A percentile compares a stretch with the other conserved stretches of the same genome.
Conservation (phyloP, 2,797 vertebrate species). For the Poeciliopsis turneri region DNA sequence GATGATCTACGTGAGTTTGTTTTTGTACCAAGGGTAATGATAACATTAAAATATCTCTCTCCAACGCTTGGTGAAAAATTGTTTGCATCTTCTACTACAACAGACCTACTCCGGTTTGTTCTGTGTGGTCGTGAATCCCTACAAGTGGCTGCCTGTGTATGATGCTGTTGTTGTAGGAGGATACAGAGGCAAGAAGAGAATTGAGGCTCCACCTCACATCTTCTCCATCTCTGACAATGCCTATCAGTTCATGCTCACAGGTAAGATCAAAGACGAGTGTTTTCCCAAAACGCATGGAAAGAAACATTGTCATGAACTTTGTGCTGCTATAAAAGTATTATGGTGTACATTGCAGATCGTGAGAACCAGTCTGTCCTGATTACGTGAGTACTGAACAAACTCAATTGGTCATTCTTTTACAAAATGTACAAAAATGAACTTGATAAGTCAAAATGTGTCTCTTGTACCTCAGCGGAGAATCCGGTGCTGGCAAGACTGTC, state of each 20-base stretch:
- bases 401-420: background rate
- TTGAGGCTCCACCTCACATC: constrained; percentile 80
- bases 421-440: background rate
- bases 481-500: constrained; percentile 73
- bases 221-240: constrained; percentile 86
- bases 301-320: background rate
- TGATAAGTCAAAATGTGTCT: background rate
- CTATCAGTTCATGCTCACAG: constrained; percentile 84
- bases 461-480: constrained; percentile 73
- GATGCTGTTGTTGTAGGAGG: constrained; percentile 34
- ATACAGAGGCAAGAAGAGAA: constrained; percentile 74
- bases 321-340: background rate
- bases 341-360: constrained; percentile 73
- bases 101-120: constrained; percentile 91
- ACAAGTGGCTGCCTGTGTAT: constrained; percentile 88
- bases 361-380: constrained; percentile 88
- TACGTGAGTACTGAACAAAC: constrained; percentile 70
- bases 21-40: background rate
- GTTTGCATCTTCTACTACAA: background rate
- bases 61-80: background rate
- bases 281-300: too few species aligned
- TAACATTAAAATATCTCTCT: background rate
- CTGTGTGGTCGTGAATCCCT: constrained; percentile 88
- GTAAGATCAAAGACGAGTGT: constrained; percentile 21
- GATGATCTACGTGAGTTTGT: constrained; percentile 73